These are phyloP conservation scores for Gymnoscopelus microlampas DNA, from an alignment of 2,797 vertebrate species.

Conservation along the genomic window DNA sequence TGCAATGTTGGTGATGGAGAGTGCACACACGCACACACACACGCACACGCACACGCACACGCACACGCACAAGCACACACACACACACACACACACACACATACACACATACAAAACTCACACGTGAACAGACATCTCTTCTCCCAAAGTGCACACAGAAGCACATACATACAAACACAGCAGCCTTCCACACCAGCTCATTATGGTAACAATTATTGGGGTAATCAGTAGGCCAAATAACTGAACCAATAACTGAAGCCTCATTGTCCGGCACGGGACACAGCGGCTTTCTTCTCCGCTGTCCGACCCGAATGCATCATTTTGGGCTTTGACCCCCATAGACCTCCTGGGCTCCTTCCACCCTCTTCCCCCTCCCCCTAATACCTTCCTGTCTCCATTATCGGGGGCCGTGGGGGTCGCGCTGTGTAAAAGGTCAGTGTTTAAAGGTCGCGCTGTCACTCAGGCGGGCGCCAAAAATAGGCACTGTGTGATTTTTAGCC, in stretches of 20 bases:
- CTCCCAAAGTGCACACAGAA: not conserved
- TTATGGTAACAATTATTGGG: conserved; percentile 80
- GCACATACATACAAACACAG: conserved; percentile 13
- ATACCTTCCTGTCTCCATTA: conserved; percentile 86
- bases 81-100: conserved; percentile 1
- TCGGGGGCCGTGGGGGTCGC: conserved; percentile 63
- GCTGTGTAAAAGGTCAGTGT: conserved; percentile 76
- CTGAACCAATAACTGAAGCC: conserved; percentile 72
- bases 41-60: conserved; percentile 10
- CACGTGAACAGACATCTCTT: not conserved
- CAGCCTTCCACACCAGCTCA: conserved; percentile 74
- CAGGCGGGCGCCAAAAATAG: conserved; percentile 76
- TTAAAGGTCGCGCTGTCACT: conserved; percentile 76
- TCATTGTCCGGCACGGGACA: conserved; percentile 68
- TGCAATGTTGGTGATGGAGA: too few species aligned
- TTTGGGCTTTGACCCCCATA: conserved; percentile 79
- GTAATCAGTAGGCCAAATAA: conserved; percentile 73
- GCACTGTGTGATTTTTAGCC: conserved; percentile 74
- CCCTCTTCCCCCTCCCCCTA: conserved; percentile 63
- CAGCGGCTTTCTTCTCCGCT: conserved; percentile 61
- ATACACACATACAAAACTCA: not conserved
- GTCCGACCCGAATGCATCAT: conserved; percentile 64
- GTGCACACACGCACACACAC: conserved; percentile 6
- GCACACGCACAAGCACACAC: conserved; percentile 1
- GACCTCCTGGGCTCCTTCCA: conserved; percentile 59